Base-by-base conservation (phyloP, 2,797 vertebrate genomes). In the Thaleichthys pacificus region DNA sequence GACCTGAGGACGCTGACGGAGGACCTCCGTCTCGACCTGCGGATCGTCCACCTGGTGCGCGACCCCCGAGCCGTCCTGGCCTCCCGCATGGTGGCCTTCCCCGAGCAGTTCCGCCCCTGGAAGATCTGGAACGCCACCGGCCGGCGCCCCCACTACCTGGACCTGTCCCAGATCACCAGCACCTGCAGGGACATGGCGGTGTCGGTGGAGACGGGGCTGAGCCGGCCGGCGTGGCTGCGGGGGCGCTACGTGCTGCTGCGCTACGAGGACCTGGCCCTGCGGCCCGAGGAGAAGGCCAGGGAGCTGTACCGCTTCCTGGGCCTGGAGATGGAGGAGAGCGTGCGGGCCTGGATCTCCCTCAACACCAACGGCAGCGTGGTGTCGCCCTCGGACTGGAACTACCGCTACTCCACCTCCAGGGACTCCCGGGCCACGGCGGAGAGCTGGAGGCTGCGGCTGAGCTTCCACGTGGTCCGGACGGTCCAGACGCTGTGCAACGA, bases 51-150 rank as follows among this genome's bases (percentile, higher is more conserved):
- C 80, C 82, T 95, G 72, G 94, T 95, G 19, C 90, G 94, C 47
- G 95, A 95, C 79, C 94, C 95, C 6, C 82, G 94, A 68, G 94
- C 93, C 19, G 86, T 94, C 68, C 87, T 93, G 0, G 89, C 93
- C 5, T 95, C 94, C 4, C 91, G 93, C 69, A 94, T 95, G 75
- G 86, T 83, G 72, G 89, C 93, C 0, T 95, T 95, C 73, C 81
- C 85, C 0, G 90, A 93, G 61, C 89, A 93, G 66, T 95, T 93
- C 76, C 91, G 88, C 0, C 86, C 91, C 47, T 95, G 93, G 92
- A 93, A 94, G 77, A 92, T 95, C 76, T 95, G 94, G 94, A 95
- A 94, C 0, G 89, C 89, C 0, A 94, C 93, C 0, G 92, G 92
- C 3, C 82, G 89, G 8, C 92, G 92, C 74, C 94, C 94, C 0